Percentiles rank a stretch among this genome's conserved stretches.
Evolutionary conservation across 2,888 invertebrate species (phyloP).

Genomic region (Pherbina coryleti): DNA sequence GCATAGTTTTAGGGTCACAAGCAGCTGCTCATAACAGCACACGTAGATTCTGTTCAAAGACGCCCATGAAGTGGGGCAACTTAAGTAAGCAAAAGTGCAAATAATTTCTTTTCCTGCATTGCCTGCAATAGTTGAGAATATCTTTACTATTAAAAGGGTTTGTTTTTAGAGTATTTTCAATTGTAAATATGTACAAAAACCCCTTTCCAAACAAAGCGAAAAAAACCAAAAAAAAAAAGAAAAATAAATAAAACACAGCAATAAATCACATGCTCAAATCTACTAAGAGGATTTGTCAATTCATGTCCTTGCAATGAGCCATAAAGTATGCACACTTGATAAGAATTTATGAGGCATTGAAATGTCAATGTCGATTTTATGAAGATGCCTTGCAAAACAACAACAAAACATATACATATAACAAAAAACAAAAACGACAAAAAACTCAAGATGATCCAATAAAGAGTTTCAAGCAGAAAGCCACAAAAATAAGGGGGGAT

Average conservation of each 20-base stretch:
- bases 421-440: neutral
- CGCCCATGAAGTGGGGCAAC: neutral
- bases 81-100: neutral
- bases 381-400: neutral
- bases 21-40: neutral
- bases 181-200: neutral
- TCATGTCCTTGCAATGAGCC: conserved; percentile 21
- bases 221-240: neutral
- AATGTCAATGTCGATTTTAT: conserved; percentile 28
- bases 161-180: too few species aligned
- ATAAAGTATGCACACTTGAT: conserved; percentile 29
- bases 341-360: conserved; percentile 29
- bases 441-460: conserved; percentile 27
- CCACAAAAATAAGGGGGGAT: neutral
- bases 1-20: neutral
- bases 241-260: neutral
- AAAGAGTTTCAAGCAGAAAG: neutral
- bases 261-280: conserved; percentile 27
- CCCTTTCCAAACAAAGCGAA: neutral
- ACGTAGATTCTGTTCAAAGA: neutral
- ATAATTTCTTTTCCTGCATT: neutral
- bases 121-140: too few species aligned
- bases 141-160: too few species aligned
- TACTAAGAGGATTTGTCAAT: conserved; percentile 34
- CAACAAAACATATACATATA: too few species aligned